Evolutionary conservation across 2,888 invertebrate genomes (phyloP), one percentile per base, ranked within the genome.

Genomic region (Pollenia amentaria): DNA sequence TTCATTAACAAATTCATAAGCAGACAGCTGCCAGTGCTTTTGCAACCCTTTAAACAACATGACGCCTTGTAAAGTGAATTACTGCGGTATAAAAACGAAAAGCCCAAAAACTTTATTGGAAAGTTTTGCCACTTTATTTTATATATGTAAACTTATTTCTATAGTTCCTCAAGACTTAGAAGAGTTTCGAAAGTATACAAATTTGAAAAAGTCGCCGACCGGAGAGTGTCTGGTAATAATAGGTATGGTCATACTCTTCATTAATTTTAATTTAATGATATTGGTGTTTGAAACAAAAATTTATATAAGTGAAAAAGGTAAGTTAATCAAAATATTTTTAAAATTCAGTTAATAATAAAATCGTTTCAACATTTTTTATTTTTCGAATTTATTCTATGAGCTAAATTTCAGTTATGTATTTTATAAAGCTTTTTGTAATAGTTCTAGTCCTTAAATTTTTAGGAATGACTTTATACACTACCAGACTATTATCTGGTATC

Each of bases 61-160:
- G 70, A 77, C 55, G 8, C 42, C 72, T 55, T 12, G n/a, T n/a
- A 77, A n/a, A 21, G 2, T 7, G 7, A 70, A 57, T 11, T 9
- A 16, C 29, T 42, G 16, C 29, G 9, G 48, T n/a, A 51, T 40
- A 10, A 42, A 57, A 48, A 55, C 44, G 14, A 11, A 60, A 42
- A 16, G 21, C 7, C 16, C 53, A n/a, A 89, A 91, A 67, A 87
- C 91, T 0, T 89, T 93, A 85, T 85, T 92, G 67, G 82, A 89
- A 6, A 91, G 91, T 82, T 92, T 93, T 51, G 88, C 89, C 40
- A 83, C 90, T 40, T 64, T 93, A 2, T 93, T 93, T 87, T 89
- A 90, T 46, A n/a, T 92, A 3, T 92, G 92, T 2, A 93, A 93
- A 87, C n/a, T 92, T 18, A 89, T 91, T 11, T 93, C 93, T 0